phyloP scores from a whole-genome alignment of 1,140 invertebrate genomes.

The Triops longicaudatus region DNA sequence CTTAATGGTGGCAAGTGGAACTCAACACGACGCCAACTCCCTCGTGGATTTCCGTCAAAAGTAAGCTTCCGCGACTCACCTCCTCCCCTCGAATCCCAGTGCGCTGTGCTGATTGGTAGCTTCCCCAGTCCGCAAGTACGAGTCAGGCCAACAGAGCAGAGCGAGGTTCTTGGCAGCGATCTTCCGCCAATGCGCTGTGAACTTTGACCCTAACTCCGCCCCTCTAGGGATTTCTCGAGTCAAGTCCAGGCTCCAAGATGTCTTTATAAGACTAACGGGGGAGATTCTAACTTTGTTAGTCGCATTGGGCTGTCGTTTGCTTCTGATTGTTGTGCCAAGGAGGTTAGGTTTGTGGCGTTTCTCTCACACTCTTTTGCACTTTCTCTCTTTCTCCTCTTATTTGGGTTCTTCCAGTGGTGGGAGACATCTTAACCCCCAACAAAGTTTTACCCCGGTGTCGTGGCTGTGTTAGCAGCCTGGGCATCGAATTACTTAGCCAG shows the following conservation, averaged over 20 bases:
- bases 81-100: not conserved
- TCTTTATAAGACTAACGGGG: constrained; percentile 14
- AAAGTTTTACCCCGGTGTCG: constrained; percentile 9
- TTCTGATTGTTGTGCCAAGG: constrained; percentile 14
- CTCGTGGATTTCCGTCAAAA: not conserved
- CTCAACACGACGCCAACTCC: constrained; percentile 10
- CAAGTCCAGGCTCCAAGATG: constrained; percentile 11
- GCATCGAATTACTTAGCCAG: not conserved
- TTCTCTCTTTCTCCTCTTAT: not conserved
- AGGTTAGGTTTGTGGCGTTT: constrained; percentile 13
- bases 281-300: constrained; percentile 15
- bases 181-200: constrained; percentile 9
- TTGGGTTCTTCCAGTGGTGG: constrained; percentile 3
- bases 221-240: constrained; percentile 14
- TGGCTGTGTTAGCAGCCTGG: not conserved
- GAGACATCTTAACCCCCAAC: not conserved
- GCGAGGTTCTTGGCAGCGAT: not conserved
- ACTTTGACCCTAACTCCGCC: constrained; percentile 14
- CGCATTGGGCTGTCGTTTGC: constrained; percentile 13
- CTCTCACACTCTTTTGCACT: not conserved
- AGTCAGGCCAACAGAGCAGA: not conserved
- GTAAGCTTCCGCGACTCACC: constrained; percentile 10
- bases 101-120: not conserved
- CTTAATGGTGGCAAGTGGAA: not conserved
- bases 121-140: not conserved